These are phyloP conservation scores for Leptura quadrifasciata DNA, from an alignment of 2,888 invertebrate species.

Conservation along the genomic window DNA sequence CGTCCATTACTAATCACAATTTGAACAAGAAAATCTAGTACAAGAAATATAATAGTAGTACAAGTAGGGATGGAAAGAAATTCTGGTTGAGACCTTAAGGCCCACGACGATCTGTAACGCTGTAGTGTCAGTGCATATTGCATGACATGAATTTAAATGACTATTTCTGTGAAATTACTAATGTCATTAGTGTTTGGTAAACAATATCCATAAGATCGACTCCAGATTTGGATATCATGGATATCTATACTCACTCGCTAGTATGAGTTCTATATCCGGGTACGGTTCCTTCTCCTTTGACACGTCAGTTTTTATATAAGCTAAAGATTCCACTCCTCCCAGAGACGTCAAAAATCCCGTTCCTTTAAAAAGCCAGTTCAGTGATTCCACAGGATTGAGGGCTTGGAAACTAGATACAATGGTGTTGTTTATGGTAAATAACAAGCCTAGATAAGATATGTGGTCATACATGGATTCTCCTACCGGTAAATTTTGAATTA, in stretches of 20 bases:
- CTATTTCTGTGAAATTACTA: too few species aligned
- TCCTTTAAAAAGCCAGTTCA: conserved; percentile 53
- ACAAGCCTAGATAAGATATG: conserved; percentile 77
- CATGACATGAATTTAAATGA: too few species aligned
- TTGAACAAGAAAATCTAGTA: too few species aligned
- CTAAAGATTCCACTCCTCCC: conserved; percentile 77
- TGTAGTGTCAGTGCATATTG: too few species aligned
- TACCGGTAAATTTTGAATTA: conserved; percentile 79
- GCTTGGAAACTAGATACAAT: conserved; percentile 65
- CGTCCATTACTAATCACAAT: too few species aligned
- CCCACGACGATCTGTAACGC: too few species aligned
- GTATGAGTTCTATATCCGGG: conserved; percentile 81
- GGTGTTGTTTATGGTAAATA: conserved; percentile 76
- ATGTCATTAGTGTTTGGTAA: too few species aligned
- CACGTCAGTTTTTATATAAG: conserved; percentile 76
- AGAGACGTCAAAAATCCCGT: conserved; percentile 75
- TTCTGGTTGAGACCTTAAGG: too few species aligned
- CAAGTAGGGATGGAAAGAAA: too few species aligned
- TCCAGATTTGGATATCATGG: too few species aligned
- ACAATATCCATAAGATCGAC: too few species aligned
- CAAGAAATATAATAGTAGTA: too few species aligned
- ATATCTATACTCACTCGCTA: conserved; percentile 64
- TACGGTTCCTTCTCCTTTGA: conserved; percentile 74
- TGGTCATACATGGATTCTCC: conserved; percentile 83
- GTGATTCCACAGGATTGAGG: conserved; percentile 51